Percentiles rank a stretch among this genome's conserved stretches.
phyloP scores from a whole-genome alignment of 2,113 vertebrate species.

The Calyptomena viridis region DNA sequence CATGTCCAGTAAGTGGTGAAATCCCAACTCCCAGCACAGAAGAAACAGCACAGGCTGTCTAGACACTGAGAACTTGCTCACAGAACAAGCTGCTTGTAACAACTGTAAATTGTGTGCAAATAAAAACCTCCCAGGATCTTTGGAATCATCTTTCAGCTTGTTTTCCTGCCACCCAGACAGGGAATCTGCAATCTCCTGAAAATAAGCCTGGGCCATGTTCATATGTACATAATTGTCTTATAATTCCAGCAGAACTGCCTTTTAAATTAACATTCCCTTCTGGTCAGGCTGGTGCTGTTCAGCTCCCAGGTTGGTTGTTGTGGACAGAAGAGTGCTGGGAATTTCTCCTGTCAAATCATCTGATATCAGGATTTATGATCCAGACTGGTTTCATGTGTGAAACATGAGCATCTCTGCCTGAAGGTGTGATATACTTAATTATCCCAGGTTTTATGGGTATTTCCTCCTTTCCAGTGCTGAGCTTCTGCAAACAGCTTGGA shows the following conservation, averaged over 20 bases:
- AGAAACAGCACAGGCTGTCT: not conserved
- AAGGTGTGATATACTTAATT: not conserved
- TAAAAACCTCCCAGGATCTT: not conserved
- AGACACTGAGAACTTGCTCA: not conserved
- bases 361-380: accelerated
- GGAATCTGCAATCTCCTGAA: not conserved
- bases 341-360: not conserved
- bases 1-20: accelerated
- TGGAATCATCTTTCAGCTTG: conserved; percentile 17
- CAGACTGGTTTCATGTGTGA: accelerated
- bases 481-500: not conserved
- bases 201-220: not conserved
- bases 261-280: not conserved
- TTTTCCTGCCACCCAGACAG: not conserved
- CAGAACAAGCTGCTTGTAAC: conserved; percentile 8
- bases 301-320: not conserved
- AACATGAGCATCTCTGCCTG: not conserved
- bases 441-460: not conserved
- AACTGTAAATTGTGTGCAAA: conserved; percentile 6
- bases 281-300: not conserved
- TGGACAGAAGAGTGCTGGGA: not conserved
- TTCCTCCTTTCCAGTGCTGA: not conserved
- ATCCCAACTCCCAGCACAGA: not conserved
- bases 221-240: not conserved
- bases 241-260: too few relatives aligned